A percentile compares a stretch with the other conserved stretches of the same genome.
phyloP scores from a whole-genome alignment of 2,797 vertebrate genomes.

The Muscicapa comitata region DNA sequence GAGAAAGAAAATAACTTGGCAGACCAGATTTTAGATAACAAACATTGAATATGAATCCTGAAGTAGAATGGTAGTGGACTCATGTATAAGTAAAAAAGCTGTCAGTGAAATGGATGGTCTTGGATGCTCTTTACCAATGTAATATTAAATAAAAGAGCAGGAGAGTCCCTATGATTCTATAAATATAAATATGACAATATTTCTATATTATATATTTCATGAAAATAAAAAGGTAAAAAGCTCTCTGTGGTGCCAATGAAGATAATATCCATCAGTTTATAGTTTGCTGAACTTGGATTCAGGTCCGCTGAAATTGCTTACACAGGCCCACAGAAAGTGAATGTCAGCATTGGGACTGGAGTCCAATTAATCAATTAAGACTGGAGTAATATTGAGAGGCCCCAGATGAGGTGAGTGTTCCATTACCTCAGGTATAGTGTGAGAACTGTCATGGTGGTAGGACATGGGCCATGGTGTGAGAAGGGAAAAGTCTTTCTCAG shows the following conservation, averaged over 20 bases:
- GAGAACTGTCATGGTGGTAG: not conserved
- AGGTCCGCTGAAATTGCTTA: not conserved
- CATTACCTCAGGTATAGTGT: not conserved
- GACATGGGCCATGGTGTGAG: not conserved
- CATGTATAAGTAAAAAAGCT: not conserved
- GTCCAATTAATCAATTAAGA: not conserved
- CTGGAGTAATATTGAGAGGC: not conserved
- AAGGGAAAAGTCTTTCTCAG: not conserved
- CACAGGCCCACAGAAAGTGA: not conserved
- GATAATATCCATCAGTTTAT: not conserved
- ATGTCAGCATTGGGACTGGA: not conserved
- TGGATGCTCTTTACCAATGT: not conserved
- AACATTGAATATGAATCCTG: not conserved
- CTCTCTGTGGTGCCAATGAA: not conserved
- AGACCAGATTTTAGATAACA: not conserved
- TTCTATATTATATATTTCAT: not conserved
- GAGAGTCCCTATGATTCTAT: not conserved
- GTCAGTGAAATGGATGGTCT: not conserved
- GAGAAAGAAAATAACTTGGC: not conserved
- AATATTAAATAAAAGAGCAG: not conserved
- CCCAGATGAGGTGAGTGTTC: not conserved
- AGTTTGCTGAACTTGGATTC: not conserved
- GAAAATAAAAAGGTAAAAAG: not conserved
- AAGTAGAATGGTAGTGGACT: not conserved
- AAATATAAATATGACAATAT: not conserved